Conservation (phyloP, 2,797 vertebrate species). For the Harpagifer antarcticus region DNA sequence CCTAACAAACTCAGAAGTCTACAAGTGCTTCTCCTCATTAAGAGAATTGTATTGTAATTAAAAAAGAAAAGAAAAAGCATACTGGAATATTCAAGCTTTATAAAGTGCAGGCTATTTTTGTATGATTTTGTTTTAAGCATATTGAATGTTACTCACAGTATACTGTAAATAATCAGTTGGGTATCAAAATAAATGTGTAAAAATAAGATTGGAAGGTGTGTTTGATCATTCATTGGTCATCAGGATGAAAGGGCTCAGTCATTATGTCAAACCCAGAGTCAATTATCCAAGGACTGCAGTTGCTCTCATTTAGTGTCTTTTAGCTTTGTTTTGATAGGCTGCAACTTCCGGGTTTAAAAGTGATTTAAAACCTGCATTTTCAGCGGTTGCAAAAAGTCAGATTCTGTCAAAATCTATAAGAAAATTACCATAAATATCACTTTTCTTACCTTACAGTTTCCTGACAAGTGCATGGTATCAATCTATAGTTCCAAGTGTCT, state of each 20-base stretch:
- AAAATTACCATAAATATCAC: no score
- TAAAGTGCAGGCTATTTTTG: constrained; percentile 67
- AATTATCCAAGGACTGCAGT: no score
- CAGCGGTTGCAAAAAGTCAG: no score
- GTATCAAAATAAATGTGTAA: constrained; percentile 77
- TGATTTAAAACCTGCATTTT: no score
- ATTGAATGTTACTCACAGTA: constrained; percentile 77
- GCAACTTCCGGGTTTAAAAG: no score
- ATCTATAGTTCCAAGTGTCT: no score
- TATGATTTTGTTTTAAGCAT: constrained; percentile 68
- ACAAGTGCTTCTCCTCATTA: constrained; percentile 56
- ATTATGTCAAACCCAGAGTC: background rate
- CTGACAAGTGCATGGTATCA: no score
- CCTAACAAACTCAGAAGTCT: constrained; percentile 48
- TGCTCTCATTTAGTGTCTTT: no score
- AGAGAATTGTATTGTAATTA: constrained; percentile 56
- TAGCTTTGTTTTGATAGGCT: no score
- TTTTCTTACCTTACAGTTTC: no score
- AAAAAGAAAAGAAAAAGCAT: constrained; percentile 7
- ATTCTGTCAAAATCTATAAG: no score
- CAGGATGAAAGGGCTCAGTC: background rate
- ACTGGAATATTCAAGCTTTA: constrained; percentile 72
- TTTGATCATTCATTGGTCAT: constrained; percentile 11
- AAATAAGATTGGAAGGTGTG: constrained; percentile 41
- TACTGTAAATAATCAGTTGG: constrained; percentile 66